Percentiles rank a stretch among this genome's conserved stretches.
These are phyloP conservation scores for Hofmannophila pseudospretella DNA, from an alignment of 2,888 invertebrate species.

Conservation along the genomic window DNA sequence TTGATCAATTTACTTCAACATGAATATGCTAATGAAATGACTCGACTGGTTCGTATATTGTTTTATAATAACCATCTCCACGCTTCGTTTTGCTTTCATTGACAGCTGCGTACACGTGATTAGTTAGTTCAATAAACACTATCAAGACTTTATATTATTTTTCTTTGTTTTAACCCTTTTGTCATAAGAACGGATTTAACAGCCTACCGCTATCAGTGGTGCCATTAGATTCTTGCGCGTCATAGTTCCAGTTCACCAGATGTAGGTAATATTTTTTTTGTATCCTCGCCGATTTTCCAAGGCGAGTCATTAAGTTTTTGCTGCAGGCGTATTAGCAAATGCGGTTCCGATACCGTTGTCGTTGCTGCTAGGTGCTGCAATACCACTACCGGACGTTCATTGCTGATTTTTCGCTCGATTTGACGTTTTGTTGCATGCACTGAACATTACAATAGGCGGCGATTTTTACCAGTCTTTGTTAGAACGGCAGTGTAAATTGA, in stretches of 20 bases:
- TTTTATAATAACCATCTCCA: neutral
- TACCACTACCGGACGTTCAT: constrained; percentile 18
- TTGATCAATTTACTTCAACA: constrained; percentile 38
- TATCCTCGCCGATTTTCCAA: constrained; percentile 22
- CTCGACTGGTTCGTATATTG: constrained; percentile 19
- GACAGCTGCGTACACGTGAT: neutral
- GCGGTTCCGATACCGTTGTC: constrained; percentile 41
- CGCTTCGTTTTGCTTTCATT: neutral
- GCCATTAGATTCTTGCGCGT: neutral
- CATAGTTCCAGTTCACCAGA: constrained; percentile 12
- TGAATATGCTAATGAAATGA: constrained; percentile 41
- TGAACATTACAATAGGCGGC: constrained; percentile 33
- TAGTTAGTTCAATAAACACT: neutral
- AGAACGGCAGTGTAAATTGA: constrained; percentile 28
- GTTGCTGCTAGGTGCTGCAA: constrained; percentile 16
- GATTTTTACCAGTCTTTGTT: constrained; percentile 32
- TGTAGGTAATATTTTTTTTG: constrained; percentile 10
- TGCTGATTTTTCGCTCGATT: constrained; percentile 31
- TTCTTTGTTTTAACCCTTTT: neutral
- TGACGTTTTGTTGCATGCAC: constrained; percentile 30
- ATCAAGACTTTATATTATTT: neutral
- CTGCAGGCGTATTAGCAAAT: constrained; percentile 31
- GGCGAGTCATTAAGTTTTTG: constrained; percentile 39
- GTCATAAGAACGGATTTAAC: neutral
- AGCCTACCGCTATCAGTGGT: neutral